These are phyloP conservation scores for Diarsia brunnea DNA, from an alignment of 2,888 invertebrate species.

Conservation along the genomic window DNA sequence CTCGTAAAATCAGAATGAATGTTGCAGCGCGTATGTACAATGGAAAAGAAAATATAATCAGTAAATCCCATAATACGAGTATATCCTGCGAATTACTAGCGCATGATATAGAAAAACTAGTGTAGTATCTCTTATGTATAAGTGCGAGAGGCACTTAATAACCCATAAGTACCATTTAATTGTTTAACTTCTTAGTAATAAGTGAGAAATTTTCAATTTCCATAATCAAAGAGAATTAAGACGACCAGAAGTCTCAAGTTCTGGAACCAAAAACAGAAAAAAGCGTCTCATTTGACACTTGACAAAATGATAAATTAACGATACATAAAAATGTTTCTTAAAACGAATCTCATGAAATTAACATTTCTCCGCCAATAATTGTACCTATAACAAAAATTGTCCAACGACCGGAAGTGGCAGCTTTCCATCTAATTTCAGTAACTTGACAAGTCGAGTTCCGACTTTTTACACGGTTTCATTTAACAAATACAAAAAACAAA, in stretches of 20 bases:
- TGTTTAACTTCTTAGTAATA: constrained; percentile 4
- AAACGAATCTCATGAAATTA: background rate
- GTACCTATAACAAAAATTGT: no score
- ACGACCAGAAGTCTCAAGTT: background rate
- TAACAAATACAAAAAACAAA: constrained; percentile 4
- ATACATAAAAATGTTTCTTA: background rate
- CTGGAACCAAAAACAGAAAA: background rate
- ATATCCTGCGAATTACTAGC: background rate
- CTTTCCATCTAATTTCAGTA: constrained; percentile 25
- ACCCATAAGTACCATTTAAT: background rate
- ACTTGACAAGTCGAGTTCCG: background rate
- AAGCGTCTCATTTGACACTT: background rate
- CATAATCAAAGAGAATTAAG: background rate
- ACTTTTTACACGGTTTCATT: background rate
- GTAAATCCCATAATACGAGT: background rate
- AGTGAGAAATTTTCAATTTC: background rate
- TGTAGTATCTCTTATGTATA: background rate
- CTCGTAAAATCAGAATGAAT: background rate
- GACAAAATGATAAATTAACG: background rate
- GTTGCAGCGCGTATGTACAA: background rate
- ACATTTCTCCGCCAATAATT: no score
- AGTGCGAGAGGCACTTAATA: background rate
- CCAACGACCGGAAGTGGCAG: constrained; percentile 5
- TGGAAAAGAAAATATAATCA: no score
- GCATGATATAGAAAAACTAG: background rate